Evolutionary conservation across 2,113 vertebrate species (phyloP).

Genomic region (human): DNA sequence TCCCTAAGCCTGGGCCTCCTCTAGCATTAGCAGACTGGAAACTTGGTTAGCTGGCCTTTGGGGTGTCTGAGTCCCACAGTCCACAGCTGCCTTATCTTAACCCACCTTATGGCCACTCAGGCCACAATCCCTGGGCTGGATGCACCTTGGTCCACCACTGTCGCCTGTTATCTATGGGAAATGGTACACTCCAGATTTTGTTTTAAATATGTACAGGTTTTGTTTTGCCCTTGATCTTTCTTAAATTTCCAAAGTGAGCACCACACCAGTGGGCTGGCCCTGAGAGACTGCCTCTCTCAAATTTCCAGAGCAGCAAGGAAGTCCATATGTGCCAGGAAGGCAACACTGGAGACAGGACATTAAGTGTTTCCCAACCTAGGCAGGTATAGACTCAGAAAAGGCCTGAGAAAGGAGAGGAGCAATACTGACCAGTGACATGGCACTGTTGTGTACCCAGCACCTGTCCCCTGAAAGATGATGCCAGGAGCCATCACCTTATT

Average conservation of each 20-base stretch:
- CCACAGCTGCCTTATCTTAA: constrained; percentile 41
- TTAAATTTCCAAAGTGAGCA: constrained; percentile 47
- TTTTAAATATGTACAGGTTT: constrained; percentile 21
- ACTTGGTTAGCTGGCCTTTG: neutral
- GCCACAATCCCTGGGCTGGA: constrained; percentile 26
- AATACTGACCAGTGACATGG: constrained; percentile 19
- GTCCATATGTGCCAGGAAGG: neutral
- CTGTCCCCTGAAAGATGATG: constrained; percentile 32
- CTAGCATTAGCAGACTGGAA: constrained; percentile 1
- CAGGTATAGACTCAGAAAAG: constrained; percentile 34
- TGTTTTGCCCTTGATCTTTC: neutral
- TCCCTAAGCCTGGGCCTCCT: neutral
- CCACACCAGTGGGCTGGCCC: neutral
- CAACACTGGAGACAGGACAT: constrained; percentile 6
- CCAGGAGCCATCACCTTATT: constrained; percentile 53
- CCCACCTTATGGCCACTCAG: constrained; percentile 1
- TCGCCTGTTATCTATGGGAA: constrained; percentile 21
- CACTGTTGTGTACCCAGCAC: constrained; percentile 10
- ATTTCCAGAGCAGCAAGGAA: neutral
- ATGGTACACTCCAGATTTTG: constrained; percentile 2
- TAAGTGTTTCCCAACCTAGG: neutral
- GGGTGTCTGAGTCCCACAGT: neutral
- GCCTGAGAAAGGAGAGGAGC: neutral
- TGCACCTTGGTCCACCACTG: constrained; percentile 16
- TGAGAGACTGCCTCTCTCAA: neutral